These are phyloP conservation scores for Caranx ignobilis DNA, from an alignment of 2,113 vertebrate species.

Conservation along the genomic window DNA sequence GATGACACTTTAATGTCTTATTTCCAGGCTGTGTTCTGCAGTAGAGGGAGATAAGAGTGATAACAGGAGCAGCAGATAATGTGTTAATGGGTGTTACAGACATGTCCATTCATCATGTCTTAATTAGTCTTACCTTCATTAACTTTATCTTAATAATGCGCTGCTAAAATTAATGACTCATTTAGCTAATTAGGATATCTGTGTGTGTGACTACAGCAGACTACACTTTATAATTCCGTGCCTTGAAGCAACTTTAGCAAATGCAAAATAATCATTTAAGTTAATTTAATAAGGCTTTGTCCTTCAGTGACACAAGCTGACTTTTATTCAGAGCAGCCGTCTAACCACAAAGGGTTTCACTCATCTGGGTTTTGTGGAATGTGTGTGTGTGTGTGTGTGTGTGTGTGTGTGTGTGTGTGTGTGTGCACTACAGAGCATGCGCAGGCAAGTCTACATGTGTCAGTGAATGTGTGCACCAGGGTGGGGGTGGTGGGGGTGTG, in stretches of 20 bases:
- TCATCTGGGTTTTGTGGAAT: constrained; percentile 3
- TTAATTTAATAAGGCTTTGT: constrained; percentile 69
- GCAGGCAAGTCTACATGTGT: constrained; percentile 44
- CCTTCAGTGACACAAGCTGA: constrained; percentile 65
- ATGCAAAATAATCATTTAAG: constrained; percentile 54
- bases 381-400: neutral
- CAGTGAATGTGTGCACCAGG: constrained; percentile 28
- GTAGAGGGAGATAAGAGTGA: constrained; percentile 60
- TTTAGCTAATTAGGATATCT: constrained; percentile 72
- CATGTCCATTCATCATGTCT: constrained; percentile 75
- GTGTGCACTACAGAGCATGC: neutral
- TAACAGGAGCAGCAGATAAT: constrained; percentile 54
- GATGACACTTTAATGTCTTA: constrained; percentile 50
- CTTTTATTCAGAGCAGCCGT: constrained; percentile 35
- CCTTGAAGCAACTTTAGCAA: constrained; percentile 61
- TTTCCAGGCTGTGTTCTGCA: constrained; percentile 45
- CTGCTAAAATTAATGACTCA: constrained; percentile 69
- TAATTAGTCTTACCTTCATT: constrained; percentile 81
- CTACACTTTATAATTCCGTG: constrained; percentile 35
- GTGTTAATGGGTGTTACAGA: constrained; percentile 66
- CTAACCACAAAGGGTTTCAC: constrained; percentile 31
- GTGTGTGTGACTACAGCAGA: constrained; percentile 48
- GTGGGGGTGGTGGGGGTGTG: constrained; percentile 64
- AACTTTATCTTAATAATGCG: constrained; percentile 79
- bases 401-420: neutral